A percentile compares a stretch with the other conserved stretches of the same genome.
Evolutionary conservation across 2,797 vertebrate genomes (phyloP).

Genomic region (Champsocephalus gunnari): DNA sequence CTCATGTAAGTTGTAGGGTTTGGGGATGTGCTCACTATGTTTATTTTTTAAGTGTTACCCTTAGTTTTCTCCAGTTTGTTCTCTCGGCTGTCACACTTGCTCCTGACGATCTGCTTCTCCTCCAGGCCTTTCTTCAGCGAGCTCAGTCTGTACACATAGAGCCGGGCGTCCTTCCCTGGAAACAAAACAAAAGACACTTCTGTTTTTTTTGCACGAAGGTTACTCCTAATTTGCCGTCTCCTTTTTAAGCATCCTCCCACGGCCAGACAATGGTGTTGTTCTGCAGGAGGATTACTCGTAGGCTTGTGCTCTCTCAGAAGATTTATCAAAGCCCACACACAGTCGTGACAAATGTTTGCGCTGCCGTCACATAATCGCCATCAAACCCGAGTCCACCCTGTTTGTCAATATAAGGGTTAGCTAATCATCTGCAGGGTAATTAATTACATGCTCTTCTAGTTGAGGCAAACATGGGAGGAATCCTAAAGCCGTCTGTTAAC

Average conservation of each 20-base stretch:
- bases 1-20: background rate
- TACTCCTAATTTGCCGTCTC: slow-evolving; percentile 45
- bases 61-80: slow-evolving; percentile 99
- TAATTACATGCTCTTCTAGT: slow-evolving; percentile 48
- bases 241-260: slow-evolving; percentile 58
- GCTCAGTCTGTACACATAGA: slow-evolving; percentile 94
- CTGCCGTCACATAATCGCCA: slow-evolving; percentile 51
- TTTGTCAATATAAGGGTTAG: slow-evolving; percentile 59
- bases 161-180: slow-evolving; percentile 94
- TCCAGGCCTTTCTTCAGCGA: slow-evolving; percentile 88
- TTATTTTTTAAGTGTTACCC: slow-evolving; percentile 78
- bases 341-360: slow-evolving; percentile 58
- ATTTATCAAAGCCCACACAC: slow-evolving; percentile 58
- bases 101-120: slow-evolving; percentile 85
- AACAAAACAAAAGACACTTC: slow-evolving; percentile 45
- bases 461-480: slow-evolving; percentile 43
- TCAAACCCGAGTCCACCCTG: slow-evolving; percentile 54
- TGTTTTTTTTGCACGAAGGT: slow-evolving; percentile 54
- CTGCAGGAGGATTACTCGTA: slow-evolving; percentile 50
- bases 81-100: slow-evolving; percentile 93
- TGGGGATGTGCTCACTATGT: background rate
- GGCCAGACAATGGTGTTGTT: slow-evolving; percentile 29
- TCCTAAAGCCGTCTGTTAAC: slow-evolving; percentile 22
- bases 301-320: slow-evolving; percentile 49
- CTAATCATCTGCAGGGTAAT: slow-evolving; percentile 60